Evolutionary conservation across 2,888 invertebrate species (phyloP).

Genomic region (Drosophila colorata): DNA sequence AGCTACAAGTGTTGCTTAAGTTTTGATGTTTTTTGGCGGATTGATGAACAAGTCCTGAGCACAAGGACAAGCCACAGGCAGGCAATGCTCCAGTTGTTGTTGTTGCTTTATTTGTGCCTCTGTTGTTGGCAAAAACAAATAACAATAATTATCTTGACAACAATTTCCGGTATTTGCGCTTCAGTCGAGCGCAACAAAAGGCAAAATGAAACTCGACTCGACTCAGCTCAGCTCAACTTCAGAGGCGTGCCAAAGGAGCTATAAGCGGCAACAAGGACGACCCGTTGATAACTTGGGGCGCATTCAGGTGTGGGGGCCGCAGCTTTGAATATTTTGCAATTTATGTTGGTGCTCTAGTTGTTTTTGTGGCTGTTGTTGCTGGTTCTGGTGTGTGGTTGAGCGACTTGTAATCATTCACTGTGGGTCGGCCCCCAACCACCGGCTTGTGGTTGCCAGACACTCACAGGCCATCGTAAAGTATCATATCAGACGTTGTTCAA

Average conservation of each 20-base stretch:
- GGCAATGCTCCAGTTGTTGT: slow-evolving; percentile 15
- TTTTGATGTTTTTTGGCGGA: slow-evolving; percentile 71
- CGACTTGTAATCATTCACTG: slow-evolving; percentile 47
- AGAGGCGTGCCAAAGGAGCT: slow-evolving; percentile 60
- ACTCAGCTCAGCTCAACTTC: slow-evolving; percentile 65
- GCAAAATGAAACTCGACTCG: slow-evolving; percentile 74
- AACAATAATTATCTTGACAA: slow-evolving; percentile 85
- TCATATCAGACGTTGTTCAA: slow-evolving; percentile 77
- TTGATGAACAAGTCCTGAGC: slow-evolving; percentile 66
- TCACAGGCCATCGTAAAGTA: slow-evolving; percentile 45
- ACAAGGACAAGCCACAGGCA: slow-evolving; percentile 38
- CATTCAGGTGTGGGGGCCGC: slow-evolving; percentile 45
- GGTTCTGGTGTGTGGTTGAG: slow-evolving; percentile 37
- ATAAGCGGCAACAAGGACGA: slow-evolving; percentile 35
- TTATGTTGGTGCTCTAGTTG: slow-evolving; percentile 34
- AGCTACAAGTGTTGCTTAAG: slow-evolving; percentile 34
- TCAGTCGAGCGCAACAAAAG: slow-evolving; percentile 81
- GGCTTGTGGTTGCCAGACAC: slow-evolving; percentile 21
- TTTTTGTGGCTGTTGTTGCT: slow-evolving; percentile 4
- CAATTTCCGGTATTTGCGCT: slow-evolving; percentile 85
- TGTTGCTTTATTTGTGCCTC: slow-evolving; percentile 45
- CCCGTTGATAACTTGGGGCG: slow-evolving; percentile 32
- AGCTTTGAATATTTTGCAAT: slow-evolving; percentile 70
- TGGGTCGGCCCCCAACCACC: slow-evolving; percentile 17
- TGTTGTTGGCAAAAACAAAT: slow-evolving; percentile 77